Base-by-base conservation (phyloP, 2,113 vertebrate genomes). In the Paradisaea rubra region DNA sequence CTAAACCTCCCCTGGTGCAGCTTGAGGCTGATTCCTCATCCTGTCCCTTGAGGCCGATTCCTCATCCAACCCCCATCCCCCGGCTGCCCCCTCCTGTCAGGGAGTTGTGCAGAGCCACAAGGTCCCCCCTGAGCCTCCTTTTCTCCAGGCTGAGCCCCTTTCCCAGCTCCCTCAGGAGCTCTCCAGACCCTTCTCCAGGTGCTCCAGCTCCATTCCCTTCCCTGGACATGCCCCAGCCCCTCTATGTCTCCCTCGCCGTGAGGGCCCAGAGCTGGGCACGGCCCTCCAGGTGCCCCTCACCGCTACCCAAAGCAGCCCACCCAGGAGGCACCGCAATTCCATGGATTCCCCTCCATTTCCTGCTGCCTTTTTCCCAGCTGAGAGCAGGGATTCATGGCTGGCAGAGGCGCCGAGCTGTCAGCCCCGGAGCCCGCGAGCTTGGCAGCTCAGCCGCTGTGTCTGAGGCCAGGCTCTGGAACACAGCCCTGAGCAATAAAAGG, bases 401-500 rank as follows among this genome's bases (percentile, higher is more conserved):
- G 95, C 86, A 84, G 52, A 93, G 81, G 87, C 13, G 5, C 63
- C 37, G 18, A 54, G 63, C 37, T 13, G 23, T 22, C 89, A 94
- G 77, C 90, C 70, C 80, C 49, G 65, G 72, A 94, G 81, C 69
- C 84, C 23, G 11, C 11, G 41, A 7, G 53, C 77, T 76, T 76
- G 91, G 86, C 96, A 94, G 71, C 59, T 78, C 65, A 42, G 86
- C 86, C 57, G 88, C 31, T 31, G 80, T 41, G 76, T 56, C 95
- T 92, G 91, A 81, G 59, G 60, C 69, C 57, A 45, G 84, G 13
- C 53, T 28, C 88, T 85, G 86, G 87, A 88, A 77, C 82, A 41
- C 76, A 90, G 85, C 92, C 91, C 91, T 56, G 56, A 86, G 92
- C 90, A 79, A 80, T 50, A 49, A 78, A 88, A 93, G 76, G 24